Conservation (phyloP, 2,888 invertebrate genomes). For the Creontiades dilutus region DNA sequence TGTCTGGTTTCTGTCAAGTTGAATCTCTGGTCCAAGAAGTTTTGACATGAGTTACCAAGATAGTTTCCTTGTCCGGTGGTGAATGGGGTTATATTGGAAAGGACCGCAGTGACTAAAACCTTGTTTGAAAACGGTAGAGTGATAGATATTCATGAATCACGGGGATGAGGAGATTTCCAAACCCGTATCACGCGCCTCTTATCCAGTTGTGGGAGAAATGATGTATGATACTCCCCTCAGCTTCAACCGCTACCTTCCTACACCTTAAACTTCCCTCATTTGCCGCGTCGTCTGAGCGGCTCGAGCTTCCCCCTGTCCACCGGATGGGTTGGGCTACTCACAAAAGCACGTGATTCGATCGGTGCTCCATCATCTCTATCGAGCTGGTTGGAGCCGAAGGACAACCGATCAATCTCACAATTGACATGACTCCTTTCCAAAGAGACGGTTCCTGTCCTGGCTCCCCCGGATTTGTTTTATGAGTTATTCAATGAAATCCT, state of each 20-base stretch:
- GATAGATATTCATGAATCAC: conserved; percentile 54
- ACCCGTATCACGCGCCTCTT: not conserved
- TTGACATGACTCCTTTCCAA: conserved; percentile 29
- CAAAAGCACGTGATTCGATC: not conserved
- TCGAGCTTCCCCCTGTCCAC: not conserved
- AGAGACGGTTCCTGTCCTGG: not conserved
- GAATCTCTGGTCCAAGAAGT: not conserved
- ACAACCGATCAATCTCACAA: conserved; percentile 35
- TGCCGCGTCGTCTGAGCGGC: conserved; percentile 45
- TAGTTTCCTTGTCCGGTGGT: not conserved
- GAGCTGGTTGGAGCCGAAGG: not conserved
- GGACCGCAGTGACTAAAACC: conserved; percentile 26
- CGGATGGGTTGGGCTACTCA: not conserved
- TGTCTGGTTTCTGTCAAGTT: not conserved
- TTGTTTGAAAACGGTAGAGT: conserved; percentile 28
- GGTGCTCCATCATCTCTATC: conserved; percentile 14
- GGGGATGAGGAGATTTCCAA: conserved; percentile 24
- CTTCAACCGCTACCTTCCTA: not conserved
- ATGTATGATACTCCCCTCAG: conserved; percentile 34
- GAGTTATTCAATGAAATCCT: not conserved
- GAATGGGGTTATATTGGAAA: not conserved
- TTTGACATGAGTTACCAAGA: not conserved
- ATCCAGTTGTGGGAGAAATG: conserved; percentile 44
- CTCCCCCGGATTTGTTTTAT: conserved; percentile 22
- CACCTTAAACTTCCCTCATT: conserved; percentile 38